phyloP scores from a whole-genome alignment of 2,797 vertebrate genomes.

The Austrolebias charrua region DNA sequence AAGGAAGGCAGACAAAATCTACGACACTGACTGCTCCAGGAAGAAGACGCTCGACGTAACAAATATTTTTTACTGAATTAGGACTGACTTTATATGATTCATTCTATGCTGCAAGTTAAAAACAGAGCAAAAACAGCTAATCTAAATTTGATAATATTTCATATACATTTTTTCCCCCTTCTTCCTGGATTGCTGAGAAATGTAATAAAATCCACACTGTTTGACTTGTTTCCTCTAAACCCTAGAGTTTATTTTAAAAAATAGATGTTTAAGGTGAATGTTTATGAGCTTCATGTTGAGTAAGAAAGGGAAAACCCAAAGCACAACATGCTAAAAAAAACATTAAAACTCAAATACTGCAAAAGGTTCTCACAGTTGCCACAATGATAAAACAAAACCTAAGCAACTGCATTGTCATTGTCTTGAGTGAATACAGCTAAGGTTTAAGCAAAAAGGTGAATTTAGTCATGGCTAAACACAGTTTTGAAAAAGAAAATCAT shows the following conservation, averaged over 20 bases:
- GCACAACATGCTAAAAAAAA: conserved; percentile 18
- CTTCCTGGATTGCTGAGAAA: conserved; percentile 77
- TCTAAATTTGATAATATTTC: conserved; percentile 79
- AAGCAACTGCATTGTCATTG: neutral
- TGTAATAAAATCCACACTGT: conserved; percentile 79
- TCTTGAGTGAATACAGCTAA: neutral
- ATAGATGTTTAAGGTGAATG: conserved; percentile 63
- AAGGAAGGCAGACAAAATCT: conserved; percentile 61
- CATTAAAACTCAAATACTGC: neutral
- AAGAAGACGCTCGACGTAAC: conserved; percentile 41
- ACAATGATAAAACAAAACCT: neutral
- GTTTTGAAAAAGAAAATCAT: neutral
- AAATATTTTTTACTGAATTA: conserved; percentile 57
- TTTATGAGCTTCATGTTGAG: conserved; percentile 59
- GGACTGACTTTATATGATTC: conserved; percentile 72
- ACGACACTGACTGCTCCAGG: conserved; percentile 21
- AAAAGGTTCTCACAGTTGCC: neutral
- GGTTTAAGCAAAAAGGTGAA: neutral
- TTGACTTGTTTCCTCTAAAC: conserved; percentile 72
- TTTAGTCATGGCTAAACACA: neutral
- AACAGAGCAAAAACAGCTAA: conserved; percentile 71
- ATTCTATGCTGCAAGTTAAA: conserved; percentile 69
- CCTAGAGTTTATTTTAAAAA: conserved; percentile 51
- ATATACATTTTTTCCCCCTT: conserved; percentile 76
- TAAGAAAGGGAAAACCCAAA: conserved; percentile 18